A percentile compares a stretch with the other conserved stretches of the same genome.
These are phyloP conservation scores for Drosophila rufa DNA, from an alignment of 1,140 invertebrate species.

Conservation along the genomic window DNA sequence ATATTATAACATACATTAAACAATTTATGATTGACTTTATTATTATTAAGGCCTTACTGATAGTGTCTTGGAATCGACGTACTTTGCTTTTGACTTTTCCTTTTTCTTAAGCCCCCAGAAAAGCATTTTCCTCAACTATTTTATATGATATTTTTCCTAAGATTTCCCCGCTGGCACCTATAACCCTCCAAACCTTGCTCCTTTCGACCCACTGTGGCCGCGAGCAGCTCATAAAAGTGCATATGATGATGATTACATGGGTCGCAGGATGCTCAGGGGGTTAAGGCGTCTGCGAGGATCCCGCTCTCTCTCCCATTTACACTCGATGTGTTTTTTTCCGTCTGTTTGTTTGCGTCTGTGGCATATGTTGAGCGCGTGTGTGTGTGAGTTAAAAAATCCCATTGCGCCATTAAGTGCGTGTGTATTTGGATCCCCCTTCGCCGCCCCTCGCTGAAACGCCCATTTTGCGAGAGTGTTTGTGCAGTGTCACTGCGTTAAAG, in stretches of 20 bases:
- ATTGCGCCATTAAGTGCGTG: constrained; percentile 69
- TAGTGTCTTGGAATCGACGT: too few species aligned
- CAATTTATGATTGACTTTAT: too few species aligned
- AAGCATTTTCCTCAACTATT: too few species aligned
- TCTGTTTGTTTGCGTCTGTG: constrained; percentile 60
- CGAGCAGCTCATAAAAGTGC: constrained; percentile 53
- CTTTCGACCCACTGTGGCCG: constrained; percentile 30
- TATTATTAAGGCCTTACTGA: too few species aligned
- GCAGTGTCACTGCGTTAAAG: constrained; percentile 75
- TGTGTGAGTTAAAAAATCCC: constrained; percentile 50
- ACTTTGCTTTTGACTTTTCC: too few species aligned
- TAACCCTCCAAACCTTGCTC: neutral
- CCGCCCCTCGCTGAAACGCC: neutral
- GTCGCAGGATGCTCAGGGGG: constrained; percentile 29
- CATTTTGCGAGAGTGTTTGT: constrained; percentile 48
- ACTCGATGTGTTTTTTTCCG: constrained; percentile 23
- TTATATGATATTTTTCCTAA: neutral
- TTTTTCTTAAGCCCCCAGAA: neutral
- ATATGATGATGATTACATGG: constrained; percentile 58
- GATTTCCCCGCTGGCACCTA: neutral
- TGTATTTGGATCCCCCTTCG: constrained; percentile 35
- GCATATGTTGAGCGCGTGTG: constrained; percentile 53
- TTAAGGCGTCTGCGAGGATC: constrained; percentile 35
- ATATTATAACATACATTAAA: too few species aligned
- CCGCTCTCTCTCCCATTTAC: constrained; percentile 1